Percentiles rank a stretch among this genome's conserved stretches.
Conservation (phyloP, 2,113 vertebrate genomes). For the Carassius gibelio region DNA sequence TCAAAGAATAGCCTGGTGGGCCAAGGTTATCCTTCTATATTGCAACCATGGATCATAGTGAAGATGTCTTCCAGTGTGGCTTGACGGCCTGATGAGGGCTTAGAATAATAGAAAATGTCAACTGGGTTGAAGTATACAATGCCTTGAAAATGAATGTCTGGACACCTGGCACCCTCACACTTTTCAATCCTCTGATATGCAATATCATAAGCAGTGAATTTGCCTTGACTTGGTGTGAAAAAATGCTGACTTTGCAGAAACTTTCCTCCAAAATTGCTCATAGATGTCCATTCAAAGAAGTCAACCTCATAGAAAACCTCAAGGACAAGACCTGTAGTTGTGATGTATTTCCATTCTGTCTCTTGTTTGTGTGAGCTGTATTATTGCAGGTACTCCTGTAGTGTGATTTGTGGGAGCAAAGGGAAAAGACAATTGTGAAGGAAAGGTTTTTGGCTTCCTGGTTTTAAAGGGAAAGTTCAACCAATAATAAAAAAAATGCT, state of each 20-base stretch:
- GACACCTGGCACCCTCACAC: constrained; percentile 34
- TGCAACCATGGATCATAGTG: constrained; percentile 59
- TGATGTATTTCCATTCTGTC: constrained; percentile 45
- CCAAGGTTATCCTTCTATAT: constrained; percentile 60
- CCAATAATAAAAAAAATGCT: too few species aligned
- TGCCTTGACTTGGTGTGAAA: constrained; percentile 34
- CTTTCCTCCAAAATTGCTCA: constrained; percentile 41
- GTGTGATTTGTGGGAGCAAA: background rate
- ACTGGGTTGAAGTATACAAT: constrained; percentile 58
- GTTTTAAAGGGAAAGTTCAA: background rate
- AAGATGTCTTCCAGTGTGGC: constrained; percentile 53
- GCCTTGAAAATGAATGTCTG: constrained; percentile 61
- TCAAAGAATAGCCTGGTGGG: constrained; percentile 49
- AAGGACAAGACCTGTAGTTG: constrained; percentile 33
- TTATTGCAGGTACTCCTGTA: constrained; percentile 15
- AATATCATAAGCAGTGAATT: constrained; percentile 53
- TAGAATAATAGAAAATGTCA: constrained; percentile 63
- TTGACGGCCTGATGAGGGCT: constrained; percentile 58
- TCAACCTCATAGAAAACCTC: constrained; percentile 41
- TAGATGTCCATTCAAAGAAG: constrained; percentile 47
- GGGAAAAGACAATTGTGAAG: background rate
- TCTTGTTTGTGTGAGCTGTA: constrained; percentile 46
- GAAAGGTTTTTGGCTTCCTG: background rate
- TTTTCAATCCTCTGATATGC: constrained; percentile 49
- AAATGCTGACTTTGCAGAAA: constrained; percentile 50